Evolutionary conservation across 2,113 vertebrate species (phyloP), one percentile per base, ranked within the genome.

Genomic region (Pseudopipra pipra): DNA sequence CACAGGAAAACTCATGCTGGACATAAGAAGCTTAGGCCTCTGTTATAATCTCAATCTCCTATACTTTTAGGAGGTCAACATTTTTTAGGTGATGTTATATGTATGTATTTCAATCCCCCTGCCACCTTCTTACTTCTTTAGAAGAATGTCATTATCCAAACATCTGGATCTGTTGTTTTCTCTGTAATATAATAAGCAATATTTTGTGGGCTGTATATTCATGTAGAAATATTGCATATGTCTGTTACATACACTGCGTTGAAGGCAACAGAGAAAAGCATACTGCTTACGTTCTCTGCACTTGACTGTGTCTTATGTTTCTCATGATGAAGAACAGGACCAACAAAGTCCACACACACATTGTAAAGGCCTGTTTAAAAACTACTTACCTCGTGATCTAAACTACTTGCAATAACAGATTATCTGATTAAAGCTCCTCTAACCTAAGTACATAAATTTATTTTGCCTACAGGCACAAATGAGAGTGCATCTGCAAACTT

Each of bases 361-460:
- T 24, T 87, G 61, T 55, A 92, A 94, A 89, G 31, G 51, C 82
- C 89, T 96, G 73, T 76, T 94, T 92, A 93, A 96, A 97, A 97
- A 86, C 71, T 83, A 94, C 33, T 85, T 80, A 83, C 56, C 81
- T 92, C 86, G 78, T 75, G 90, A 97, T 87, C 67, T 90, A 94
- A 97, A 81, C 89, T 92, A 75, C 80, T 92, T 92, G 86, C 83
- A 92, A 56, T 91, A 94, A 94, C 62, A 97, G 52, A 93, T 94
- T 72, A 96, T 85, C 78, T 85, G 85, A 97, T 79, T 85, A 90
- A 92, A 94, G 66, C 49, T 95, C 62, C 70, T 93, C 74, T 91
- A 96, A 92, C 89, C 46, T 70, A 94, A 95, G 75, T 90, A 97
- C 62, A 93, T 90, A 85, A 78, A 77, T 83, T 93, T 73, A 91